Evolutionary conservation across 2,888 invertebrate species (phyloP).

Genomic region (Digitonthophagus gazella): DNA sequence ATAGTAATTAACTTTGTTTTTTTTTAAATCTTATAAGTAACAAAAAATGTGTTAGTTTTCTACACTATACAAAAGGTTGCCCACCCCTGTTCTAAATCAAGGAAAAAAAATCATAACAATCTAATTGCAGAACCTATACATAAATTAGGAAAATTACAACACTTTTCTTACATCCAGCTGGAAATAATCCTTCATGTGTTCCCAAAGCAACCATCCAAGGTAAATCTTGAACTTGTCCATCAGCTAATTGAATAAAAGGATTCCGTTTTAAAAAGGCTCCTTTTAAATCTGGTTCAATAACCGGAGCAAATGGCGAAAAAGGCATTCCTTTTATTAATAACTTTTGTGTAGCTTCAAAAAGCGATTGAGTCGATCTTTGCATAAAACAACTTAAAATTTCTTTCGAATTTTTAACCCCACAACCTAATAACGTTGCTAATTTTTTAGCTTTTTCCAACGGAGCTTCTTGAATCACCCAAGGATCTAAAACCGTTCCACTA

Average conservation of each 20-base stretch:
- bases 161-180: constrained; percentile 60
- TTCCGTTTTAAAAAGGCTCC: constrained; percentile 59
- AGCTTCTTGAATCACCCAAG: constrained; percentile 54
- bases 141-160: background rate
- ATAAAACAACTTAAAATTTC: constrained; percentile 65
- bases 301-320: constrained; percentile 67
- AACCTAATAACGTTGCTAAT: constrained; percentile 60
- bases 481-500: constrained; percentile 64
- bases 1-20: too few species aligned
- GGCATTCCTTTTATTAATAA: constrained; percentile 42
- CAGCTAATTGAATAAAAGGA: constrained; percentile 59
- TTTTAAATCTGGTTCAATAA: constrained; percentile 53
- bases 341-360: constrained; percentile 53
- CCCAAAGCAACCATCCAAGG: constrained; percentile 67
- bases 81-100: too few species aligned
- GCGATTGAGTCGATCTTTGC: constrained; percentile 56
- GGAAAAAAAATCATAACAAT: too few species aligned
- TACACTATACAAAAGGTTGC: too few species aligned
- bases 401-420: constrained; percentile 46
- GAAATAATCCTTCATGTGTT: constrained; percentile 69
- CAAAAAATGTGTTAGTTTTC: too few species aligned
- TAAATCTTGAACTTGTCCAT: constrained; percentile 58
- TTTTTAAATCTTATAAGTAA: too few species aligned
- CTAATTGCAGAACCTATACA: background rate
- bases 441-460: constrained; percentile 59